Evolutionary conservation across 2,113 vertebrate genomes (phyloP).

Genomic region (Megaceryle maxima): DNA sequence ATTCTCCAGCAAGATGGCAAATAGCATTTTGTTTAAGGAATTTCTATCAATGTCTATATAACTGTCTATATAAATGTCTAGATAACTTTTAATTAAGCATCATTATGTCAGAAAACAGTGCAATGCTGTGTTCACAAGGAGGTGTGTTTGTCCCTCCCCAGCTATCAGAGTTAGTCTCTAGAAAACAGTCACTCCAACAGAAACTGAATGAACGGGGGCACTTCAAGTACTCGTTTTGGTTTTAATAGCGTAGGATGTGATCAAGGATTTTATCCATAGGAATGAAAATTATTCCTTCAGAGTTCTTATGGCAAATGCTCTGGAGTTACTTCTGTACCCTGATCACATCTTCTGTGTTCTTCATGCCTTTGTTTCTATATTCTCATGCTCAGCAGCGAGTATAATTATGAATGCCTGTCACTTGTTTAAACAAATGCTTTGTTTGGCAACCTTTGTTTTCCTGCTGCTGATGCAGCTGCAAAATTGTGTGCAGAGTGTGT

Average conservation of each 20-base stretch:
- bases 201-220: background rate
- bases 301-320: background rate
- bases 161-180: background rate
- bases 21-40: background rate
- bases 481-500: slow-evolving; percentile 58
- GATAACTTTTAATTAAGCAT: background rate
- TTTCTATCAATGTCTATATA: background rate
- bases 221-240: background rate
- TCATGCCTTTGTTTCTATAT: background rate
- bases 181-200: background rate
- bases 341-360: background rate
- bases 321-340: background rate
- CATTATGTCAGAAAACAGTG: background rate
- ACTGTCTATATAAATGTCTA: background rate
- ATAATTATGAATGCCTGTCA: slow-evolving; percentile 22
- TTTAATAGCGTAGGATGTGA: background rate
- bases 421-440: slow-evolving; percentile 49
- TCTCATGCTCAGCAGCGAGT: background rate
- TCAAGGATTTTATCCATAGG: background rate
- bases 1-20: background rate
- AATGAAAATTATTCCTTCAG: background rate
- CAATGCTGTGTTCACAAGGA: background rate
- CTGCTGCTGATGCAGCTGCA: slow-evolving; percentile 39
- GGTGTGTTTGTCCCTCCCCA: background rate
- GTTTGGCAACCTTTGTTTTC: slow-evolving; percentile 58